These are phyloP conservation scores for Dreissena polymorpha DNA, from an alignment of 1,140 invertebrate genomes.

Conservation along the genomic window DNA sequence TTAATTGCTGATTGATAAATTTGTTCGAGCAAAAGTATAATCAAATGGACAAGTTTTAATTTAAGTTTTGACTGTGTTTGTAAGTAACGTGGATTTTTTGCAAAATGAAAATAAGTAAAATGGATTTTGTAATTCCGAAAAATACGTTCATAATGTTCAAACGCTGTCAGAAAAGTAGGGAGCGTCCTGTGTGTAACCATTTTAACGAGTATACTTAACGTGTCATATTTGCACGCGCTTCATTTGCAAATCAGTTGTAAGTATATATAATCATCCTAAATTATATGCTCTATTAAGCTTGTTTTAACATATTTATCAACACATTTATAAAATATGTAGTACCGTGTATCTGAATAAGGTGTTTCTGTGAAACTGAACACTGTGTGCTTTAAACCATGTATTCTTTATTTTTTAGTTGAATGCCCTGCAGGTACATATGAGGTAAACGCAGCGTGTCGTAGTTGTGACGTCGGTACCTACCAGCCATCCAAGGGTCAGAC, in stretches of 20 bases:
- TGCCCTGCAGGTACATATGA: conserved; percentile 17
- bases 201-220: too few relatives aligned
- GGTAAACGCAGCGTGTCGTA: neutral
- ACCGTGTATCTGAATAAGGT: neutral
- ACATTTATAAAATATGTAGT: neutral
- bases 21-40: neutral
- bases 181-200: too few relatives aligned
- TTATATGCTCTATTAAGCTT: too few relatives aligned
- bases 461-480: conserved; percentile 20
- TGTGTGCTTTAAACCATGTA: neutral
- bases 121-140: neutral
- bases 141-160: too few relatives aligned
- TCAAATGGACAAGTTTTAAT: neutral
- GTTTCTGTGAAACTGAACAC: neutral
- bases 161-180: too few relatives aligned
- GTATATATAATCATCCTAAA: neutral
- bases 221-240: too few relatives aligned
- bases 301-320: too few relatives aligned
- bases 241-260: neutral
- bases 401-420: conserved; percentile 3
- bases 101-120: neutral
- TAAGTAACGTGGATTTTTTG: neutral
- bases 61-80: neutral
- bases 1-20: neutral
- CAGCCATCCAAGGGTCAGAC: conserved; percentile 11